These are phyloP conservation scores for Pseudanteris insignis DNA, from an alignment of 2,888 invertebrate species.

Conservation along the genomic window DNA sequence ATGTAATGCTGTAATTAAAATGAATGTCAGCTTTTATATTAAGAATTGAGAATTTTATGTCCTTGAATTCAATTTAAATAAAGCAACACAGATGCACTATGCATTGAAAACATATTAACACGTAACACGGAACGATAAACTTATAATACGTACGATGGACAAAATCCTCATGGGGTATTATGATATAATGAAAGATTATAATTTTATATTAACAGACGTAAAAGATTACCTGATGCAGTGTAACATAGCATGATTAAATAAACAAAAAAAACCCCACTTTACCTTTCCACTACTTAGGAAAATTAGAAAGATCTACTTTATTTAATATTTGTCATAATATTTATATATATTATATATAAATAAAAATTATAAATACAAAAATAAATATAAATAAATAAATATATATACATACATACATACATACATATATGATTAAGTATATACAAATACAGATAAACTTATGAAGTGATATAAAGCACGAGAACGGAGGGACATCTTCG, in stretches of 20 bases:
- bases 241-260: constrained; percentile 54
- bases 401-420: constrained; percentile 39
- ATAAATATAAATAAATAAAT: constrained; percentile 15
- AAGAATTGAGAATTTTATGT: constrained; percentile 23
- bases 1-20: constrained; percentile 35
- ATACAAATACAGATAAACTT: constrained; percentile 45
- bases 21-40: constrained; percentile 34
- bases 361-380: constrained; percentile 32
- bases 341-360: constrained; percentile 54
- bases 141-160: constrained; percentile 38
- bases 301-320: constrained; percentile 62
- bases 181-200: constrained; percentile 63
- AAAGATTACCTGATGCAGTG: constrained; percentile 49
- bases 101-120: constrained; percentile 40
- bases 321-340: constrained; percentile 64
- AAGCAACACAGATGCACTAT: constrained; percentile 37
- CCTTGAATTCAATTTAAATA: constrained; percentile 19
- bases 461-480: constrained; percentile 49
- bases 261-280: constrained; percentile 47
- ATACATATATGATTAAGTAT: constrained; percentile 44
- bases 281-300: constrained; percentile 55
- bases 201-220: constrained; percentile 64
- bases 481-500: constrained; percentile 44
- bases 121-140: constrained; percentile 34
- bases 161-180: constrained; percentile 57